Evolutionary conservation across 2,113 vertebrate genomes (phyloP).

Genomic region (Chaetorhynchus papuensis): DNA sequence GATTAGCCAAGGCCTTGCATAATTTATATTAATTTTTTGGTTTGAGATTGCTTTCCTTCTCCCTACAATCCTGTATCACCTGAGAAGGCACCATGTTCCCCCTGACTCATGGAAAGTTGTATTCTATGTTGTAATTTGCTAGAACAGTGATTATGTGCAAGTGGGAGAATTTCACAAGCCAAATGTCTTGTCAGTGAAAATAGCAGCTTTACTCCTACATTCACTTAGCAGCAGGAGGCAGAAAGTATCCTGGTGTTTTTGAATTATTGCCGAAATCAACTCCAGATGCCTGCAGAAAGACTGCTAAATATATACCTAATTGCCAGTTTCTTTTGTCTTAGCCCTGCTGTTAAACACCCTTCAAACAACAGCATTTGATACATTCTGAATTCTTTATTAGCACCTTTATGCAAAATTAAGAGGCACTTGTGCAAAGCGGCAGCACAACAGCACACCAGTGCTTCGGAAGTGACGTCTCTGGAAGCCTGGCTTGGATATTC

Average conservation of each 20-base stretch:
- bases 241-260: conserved; percentile 60
- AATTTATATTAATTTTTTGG: background rate
- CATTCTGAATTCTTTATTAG: conserved; percentile 24
- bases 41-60: background rate
- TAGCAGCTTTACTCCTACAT: conserved; percentile 73
- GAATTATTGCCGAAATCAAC: conserved; percentile 63
- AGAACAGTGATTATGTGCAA: conserved; percentile 59
- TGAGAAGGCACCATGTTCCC: background rate
- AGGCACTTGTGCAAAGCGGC: background rate
- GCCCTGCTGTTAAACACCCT: conserved; percentile 44
- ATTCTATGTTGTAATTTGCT: conserved; percentile 42
- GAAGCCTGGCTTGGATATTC: background rate
- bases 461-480: background rate
- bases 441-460: background rate
- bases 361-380: conserved; percentile 34
- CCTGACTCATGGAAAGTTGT: conserved; percentile 17
- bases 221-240: conserved; percentile 64
- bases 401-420: conserved; percentile 27
- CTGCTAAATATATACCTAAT: conserved; percentile 70
- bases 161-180: conserved; percentile 64
- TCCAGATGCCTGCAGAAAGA: conserved; percentile 67
- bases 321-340: conserved; percentile 61
- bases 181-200: conserved; percentile 71
- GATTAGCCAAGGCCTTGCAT: background rate
- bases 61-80: background rate